A percentile compares a stretch with the other conserved stretches of the same genome.
These are phyloP conservation scores for Syngnathus rostellatus DNA, from an alignment of 2,797 vertebrate species.

Conservation along the genomic window DNA sequence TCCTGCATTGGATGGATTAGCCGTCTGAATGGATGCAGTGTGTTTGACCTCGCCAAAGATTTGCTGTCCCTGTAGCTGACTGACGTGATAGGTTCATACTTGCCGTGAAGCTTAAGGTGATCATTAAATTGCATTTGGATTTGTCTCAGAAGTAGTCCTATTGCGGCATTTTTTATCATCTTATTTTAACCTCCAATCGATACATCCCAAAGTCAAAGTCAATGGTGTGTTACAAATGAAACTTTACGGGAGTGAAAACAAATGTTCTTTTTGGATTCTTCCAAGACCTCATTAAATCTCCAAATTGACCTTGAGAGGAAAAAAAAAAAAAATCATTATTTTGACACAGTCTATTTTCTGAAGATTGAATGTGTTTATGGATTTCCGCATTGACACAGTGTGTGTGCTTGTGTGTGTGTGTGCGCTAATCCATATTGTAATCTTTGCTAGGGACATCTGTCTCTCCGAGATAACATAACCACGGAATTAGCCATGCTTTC, in stretches of 20 bases:
- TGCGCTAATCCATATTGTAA: slow-evolving; percentile 33
- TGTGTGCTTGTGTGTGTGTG: slow-evolving; percentile 22
- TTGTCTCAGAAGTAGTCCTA: slow-evolving; percentile 5
- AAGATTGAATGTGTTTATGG: slow-evolving; percentile 30
- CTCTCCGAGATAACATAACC: slow-evolving; percentile 64
- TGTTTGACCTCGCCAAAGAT: slow-evolving; percentile 10
- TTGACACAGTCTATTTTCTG: slow-evolving; percentile 27
- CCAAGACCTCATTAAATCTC: not conserved
- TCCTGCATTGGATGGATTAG: slow-evolving; percentile 19
- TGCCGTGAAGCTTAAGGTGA: slow-evolving; percentile 16
- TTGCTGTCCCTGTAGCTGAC: slow-evolving; percentile 18
- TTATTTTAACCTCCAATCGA: slow-evolving; percentile 16
- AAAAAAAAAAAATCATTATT: slow-evolving; percentile 15
- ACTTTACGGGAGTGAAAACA: not conserved
- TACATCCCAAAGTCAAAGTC: slow-evolving; percentile 14
- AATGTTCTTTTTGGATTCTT: not conserved
- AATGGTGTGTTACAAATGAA: not conserved
- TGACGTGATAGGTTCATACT: slow-evolving; percentile 22
- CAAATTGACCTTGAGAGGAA: slow-evolving; percentile 1
- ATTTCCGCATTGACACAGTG: slow-evolving; percentile 22
- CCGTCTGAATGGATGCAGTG: slow-evolving; percentile 20
- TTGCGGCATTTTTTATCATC: not conserved
- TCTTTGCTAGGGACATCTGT: slow-evolving; percentile 63
- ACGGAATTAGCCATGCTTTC: slow-evolving; percentile 61
- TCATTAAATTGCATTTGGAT: slow-evolving; percentile 30